Evolutionary conservation across 1,140 invertebrate genomes (phyloP).

Genomic region (Danaus melanippus): DNA sequence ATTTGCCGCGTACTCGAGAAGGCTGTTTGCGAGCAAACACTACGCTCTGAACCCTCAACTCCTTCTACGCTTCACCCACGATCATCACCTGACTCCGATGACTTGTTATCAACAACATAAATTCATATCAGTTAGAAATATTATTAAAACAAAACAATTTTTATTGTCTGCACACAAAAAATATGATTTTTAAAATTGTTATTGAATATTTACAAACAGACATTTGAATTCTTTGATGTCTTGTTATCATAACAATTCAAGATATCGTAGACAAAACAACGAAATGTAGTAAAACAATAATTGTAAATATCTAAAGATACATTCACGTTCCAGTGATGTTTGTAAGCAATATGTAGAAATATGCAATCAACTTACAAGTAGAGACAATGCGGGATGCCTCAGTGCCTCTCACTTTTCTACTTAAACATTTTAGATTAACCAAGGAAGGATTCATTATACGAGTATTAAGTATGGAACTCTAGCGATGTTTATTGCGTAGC

Average conservation of each 20-base stretch:
- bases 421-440: too few relatives aligned
- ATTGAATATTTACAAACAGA: background rate
- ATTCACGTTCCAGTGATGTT: slow-evolving; percentile 49
- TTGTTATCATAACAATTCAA: slow-evolving; percentile 4
- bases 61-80: slow-evolving; percentile 17
- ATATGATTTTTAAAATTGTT: background rate
- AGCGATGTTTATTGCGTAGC: too few relatives aligned
- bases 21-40: slow-evolving; percentile 54
- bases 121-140: too few relatives aligned
- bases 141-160: slow-evolving; percentile 5
- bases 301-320: slow-evolving; percentile 36
- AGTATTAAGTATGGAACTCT: too few relatives aligned
- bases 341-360: slow-evolving; percentile 62
- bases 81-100: slow-evolving; percentile 21
- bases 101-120: slow-evolving; percentile 22
- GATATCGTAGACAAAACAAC: slow-evolving; percentile 17
- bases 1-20: slow-evolving; percentile 51
- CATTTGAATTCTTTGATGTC: background rate
- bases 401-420: too few relatives aligned
- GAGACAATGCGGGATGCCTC: too few relatives aligned
- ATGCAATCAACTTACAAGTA: slow-evolving; percentile 42
- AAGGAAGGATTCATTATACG: too few relatives aligned
- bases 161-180: slow-evolving; percentile 4
- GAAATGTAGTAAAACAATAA: slow-evolving; percentile 31
- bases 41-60: slow-evolving; percentile 17